Conservation (phyloP, 2,888 invertebrate species). For the Tiliacea aurago region DNA sequence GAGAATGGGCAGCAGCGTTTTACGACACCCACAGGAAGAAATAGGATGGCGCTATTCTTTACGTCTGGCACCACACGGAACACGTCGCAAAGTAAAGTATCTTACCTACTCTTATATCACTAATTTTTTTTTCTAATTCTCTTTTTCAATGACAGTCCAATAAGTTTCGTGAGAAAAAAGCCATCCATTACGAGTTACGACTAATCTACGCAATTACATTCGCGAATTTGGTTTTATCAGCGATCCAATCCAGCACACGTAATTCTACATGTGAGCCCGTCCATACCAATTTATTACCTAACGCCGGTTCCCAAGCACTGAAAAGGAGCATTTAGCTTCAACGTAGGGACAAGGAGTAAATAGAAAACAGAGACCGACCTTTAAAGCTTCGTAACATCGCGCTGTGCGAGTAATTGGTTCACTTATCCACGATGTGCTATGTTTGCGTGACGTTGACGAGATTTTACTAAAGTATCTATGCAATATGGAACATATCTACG, state of each 20-base stretch:
- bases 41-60: no score
- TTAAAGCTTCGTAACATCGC: neutral
- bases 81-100: no score
- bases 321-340: slow-evolving; percentile 50
- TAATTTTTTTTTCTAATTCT: neutral
- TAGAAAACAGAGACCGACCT: neutral
- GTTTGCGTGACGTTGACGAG: neutral
- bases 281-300: slow-evolving; percentile 55
- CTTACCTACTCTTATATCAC: neutral
- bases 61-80: no score
- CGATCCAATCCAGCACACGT: slow-evolving; percentile 21
- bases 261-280: slow-evolving; percentile 38
- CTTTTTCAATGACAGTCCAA: neutral
- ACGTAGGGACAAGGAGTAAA: slow-evolving; percentile 1
- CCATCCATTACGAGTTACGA: slow-evolving; percentile 16
- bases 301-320: slow-evolving; percentile 19
- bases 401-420: neutral
- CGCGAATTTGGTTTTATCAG: slow-evolving; percentile 38
- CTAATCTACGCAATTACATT: slow-evolving; percentile 38
- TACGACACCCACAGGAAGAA: no score
- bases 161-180: neutral
- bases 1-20: no score
- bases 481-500: no score
- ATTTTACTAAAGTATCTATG: neutral
- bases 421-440: neutral